Base-by-base conservation (phyloP, 2,113 vertebrate species). In the Campylomormyrus numenius region DNA sequence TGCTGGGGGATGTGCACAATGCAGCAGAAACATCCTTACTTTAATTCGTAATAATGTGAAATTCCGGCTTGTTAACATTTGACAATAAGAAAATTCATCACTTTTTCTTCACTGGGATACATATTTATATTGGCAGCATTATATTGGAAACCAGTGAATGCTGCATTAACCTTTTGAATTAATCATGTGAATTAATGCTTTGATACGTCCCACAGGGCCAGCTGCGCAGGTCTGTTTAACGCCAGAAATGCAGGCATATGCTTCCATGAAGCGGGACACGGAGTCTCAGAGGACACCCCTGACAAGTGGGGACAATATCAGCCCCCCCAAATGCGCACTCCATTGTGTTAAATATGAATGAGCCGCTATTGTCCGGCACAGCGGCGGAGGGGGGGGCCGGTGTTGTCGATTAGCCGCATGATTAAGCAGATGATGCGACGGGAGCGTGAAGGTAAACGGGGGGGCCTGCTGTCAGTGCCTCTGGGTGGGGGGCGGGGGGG, bases 391-490 rank as follows among this genome's bases (percentile, higher is more conserved):
- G 94, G 95, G 95, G 95, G 95, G 95, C 90, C 91, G 8, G 93
- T 92, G 92, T 96, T 94, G 93, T 97, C 92, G 95, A 98, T 99
- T 99, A 99, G 97, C 96, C 96, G 97, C 97, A 97, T 95, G 96
- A 98, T 99, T 98, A 97, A 97, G 95, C 98, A 96, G 97, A 98
- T 98, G 98, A 99, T 97, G 99, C 87, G 95, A 96, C 95, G 96
- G 96, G 96, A 93, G 93, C 93, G 90, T 93, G 91, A 96, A 97
- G 97, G 97, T 97, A 98, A 99, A 98, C 97, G 97, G 96, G 95
- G 95, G 93, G 92, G 94, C 97, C 98, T 97, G 98, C 98, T 99
- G 98, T 97, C 96, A 96, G 95, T 96, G 96, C 95, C 96, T 97
- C 96, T 93, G 17, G 7, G 92, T 95, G 94, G 94, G 84, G 93